These are phyloP conservation scores for Eumerus sabulonum DNA, from an alignment of 2,888 invertebrate species.

Conservation along the genomic window DNA sequence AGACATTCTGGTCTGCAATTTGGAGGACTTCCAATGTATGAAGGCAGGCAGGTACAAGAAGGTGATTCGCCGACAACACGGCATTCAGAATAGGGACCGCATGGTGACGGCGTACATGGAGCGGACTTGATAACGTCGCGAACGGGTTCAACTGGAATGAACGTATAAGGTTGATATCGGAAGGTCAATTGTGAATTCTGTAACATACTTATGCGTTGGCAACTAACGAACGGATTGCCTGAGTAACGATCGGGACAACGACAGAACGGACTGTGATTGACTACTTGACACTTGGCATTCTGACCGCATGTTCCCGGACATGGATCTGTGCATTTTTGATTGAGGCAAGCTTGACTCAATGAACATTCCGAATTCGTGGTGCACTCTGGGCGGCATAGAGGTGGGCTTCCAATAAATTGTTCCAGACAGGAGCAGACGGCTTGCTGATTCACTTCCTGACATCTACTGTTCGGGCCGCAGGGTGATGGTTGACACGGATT, in stretches of 20 bases:
- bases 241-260: conserved; percentile 83
- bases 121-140: conserved; percentile 74
- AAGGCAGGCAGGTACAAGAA: conserved; percentile 82
- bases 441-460: conserved; percentile 83
- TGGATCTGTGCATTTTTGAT: conserved; percentile 86
- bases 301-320: conserved; percentile 86
- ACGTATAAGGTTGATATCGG: neutral
- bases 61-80: conserved; percentile 83
- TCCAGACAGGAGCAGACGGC: conserved; percentile 85
- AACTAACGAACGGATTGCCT: conserved; percentile 85
- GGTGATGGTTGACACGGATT: conserved; percentile 83
- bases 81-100: conserved; percentile 84
- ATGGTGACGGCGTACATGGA: conserved; percentile 84
- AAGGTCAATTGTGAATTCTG: conserved; percentile 76
- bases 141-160: conserved; percentile 71
- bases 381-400: conserved; percentile 86
- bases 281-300: conserved; percentile 87
- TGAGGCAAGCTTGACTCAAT: conserved; percentile 85
- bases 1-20: conserved; percentile 90
- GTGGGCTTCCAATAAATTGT: conserved; percentile 83
- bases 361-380: conserved; percentile 86
- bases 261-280: conserved; percentile 88
- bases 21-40: conserved; percentile 85
- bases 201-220: conserved; percentile 80
- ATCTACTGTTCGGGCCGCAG: conserved; percentile 84